These are phyloP conservation scores for Dipus sagitta DNA, from an alignment of 2,797 vertebrate species.

Conservation along the genomic window DNA sequence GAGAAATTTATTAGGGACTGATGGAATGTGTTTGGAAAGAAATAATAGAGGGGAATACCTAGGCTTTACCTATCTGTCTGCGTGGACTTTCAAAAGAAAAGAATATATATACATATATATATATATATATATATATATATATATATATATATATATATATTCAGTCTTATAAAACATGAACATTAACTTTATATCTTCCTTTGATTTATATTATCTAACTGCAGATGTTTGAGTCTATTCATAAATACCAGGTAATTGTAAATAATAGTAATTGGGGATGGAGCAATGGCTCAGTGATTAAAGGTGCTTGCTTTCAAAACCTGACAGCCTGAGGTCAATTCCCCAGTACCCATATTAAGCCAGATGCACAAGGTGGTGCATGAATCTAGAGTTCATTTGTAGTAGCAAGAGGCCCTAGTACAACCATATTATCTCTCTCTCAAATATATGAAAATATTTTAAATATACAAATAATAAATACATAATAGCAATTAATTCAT, in stretches of 20 bases:
- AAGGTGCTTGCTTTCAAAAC: too few species aligned
- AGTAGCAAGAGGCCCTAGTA: too few species aligned
- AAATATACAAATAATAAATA: too few species aligned
- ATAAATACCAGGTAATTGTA: background rate
- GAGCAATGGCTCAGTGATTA: too few species aligned
- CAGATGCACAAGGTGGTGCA: too few species aligned
- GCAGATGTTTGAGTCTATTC: background rate
- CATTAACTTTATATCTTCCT: background rate
- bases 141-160: background rate
- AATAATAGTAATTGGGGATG: background rate
- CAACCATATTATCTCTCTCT: too few species aligned
- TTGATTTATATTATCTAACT: conserved; percentile 3
- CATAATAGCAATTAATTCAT: background rate
- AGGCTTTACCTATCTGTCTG: background rate
- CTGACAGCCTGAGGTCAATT: too few species aligned
- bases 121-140: background rate
- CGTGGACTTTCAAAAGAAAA: conserved; percentile 18
- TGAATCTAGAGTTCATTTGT: too few species aligned
- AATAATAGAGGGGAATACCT: background rate
- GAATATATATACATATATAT: background rate
- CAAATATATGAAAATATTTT: too few species aligned
- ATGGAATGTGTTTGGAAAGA: background rate
- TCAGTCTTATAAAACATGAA: background rate
- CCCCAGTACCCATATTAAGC: too few species aligned
- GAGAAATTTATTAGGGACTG: conserved; percentile 43